A percentile compares a stretch with the other conserved stretches of the same genome.
Conservation (phyloP, 2,888 invertebrate species). For the Autographa pulchrina region DNA sequence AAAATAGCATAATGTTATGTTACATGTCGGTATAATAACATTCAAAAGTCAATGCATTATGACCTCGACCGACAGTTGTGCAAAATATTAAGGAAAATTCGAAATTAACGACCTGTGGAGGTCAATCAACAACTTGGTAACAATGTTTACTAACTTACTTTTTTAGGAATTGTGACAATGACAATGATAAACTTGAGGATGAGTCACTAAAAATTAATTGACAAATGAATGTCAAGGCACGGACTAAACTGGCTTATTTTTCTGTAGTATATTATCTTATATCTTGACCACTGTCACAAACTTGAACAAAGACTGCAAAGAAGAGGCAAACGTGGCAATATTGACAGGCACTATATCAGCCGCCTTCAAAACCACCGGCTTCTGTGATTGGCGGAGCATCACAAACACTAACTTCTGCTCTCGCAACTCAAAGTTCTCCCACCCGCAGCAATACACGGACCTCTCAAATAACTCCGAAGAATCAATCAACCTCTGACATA, state of each 20-base stretch:
- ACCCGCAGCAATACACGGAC: constrained; percentile 80
- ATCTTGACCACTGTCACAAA: constrained; percentile 81
- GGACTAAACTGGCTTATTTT: background rate
- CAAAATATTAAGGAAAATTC: background rate
- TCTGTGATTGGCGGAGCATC: constrained; percentile 77
- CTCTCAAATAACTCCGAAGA: constrained; percentile 77
- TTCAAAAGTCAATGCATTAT: background rate
- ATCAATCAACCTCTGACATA: constrained; percentile 78
- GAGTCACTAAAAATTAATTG: no score
- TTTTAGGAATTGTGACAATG: no score
- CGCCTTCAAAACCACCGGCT: constrained; percentile 74
- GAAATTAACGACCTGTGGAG: no score
- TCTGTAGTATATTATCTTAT: constrained; percentile 39
- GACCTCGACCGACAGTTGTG: background rate
- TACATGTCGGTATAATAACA: background rate
- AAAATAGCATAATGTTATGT: background rate
- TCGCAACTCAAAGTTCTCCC: constrained; percentile 78
- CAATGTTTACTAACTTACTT: no score
- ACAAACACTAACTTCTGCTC: constrained; percentile 73
- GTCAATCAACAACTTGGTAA: no score
- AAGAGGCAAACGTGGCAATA: constrained; percentile 81
- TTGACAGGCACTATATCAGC: constrained; percentile 83
- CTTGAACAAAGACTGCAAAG: constrained; percentile 78
- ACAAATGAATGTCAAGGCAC: no score
- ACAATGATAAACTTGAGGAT: no score